These are phyloP conservation scores for Epistrophe eligans DNA, from an alignment of 2,888 invertebrate genomes.

Conservation along the genomic window DNA sequence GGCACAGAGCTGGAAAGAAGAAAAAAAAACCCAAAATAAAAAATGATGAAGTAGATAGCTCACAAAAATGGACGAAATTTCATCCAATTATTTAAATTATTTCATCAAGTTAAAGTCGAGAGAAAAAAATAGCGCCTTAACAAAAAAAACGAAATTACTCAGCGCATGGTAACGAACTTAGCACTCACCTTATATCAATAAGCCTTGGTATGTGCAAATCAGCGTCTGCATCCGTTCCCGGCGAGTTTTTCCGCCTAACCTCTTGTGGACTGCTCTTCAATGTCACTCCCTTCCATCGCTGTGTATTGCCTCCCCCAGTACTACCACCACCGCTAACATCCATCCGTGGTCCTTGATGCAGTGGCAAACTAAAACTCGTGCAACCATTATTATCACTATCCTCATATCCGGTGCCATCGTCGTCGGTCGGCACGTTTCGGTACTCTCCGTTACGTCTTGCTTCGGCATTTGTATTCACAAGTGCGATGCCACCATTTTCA, in stretches of 20 bases:
- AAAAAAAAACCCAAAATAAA: conserved; percentile 33
- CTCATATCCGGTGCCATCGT: conserved; percentile 87
- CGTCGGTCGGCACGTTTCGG: conserved; percentile 89
- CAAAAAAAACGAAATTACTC: conserved; percentile 16
- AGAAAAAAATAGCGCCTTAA: too few relatives aligned
- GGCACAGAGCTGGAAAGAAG: conserved; percentile 84
- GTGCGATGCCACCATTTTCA: conserved; percentile 80
- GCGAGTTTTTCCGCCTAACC: conserved; percentile 71
- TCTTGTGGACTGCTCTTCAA: conserved; percentile 78
- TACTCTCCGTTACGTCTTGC: conserved; percentile 88
- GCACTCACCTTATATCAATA: conserved; percentile 86
- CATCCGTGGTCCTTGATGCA: conserved; percentile 51
- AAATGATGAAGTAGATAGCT: background rate
- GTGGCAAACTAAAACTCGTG: conserved; percentile 76
- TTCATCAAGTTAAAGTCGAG: conserved; percentile 17
- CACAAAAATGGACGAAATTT: too few relatives aligned
- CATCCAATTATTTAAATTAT: too few relatives aligned
- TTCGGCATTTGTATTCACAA: conserved; percentile 82
- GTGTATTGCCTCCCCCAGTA: conserved; percentile 33
- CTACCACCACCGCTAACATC: conserved; percentile 23
- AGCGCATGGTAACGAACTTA: background rate
- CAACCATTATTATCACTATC: conserved; percentile 81
- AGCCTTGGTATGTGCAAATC: conserved; percentile 88
- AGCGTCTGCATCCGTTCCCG: conserved; percentile 82
- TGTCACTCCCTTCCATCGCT: conserved; percentile 80